phyloP scores from a whole-genome alignment of 2,888 invertebrate genomes.

The Trissoscelio sp. region DNA sequence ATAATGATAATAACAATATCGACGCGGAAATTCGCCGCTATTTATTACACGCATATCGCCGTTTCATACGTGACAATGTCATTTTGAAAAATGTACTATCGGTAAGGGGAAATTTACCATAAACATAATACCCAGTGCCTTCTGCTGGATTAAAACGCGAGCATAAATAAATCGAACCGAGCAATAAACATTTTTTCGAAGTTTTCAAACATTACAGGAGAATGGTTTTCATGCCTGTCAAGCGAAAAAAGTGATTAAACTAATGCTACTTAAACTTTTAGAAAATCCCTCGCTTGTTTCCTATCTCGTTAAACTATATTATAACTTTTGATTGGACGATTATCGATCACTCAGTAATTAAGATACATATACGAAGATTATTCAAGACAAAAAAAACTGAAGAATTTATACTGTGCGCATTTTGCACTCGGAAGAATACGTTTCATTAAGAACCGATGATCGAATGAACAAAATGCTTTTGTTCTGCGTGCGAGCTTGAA shows the following conservation, averaged over 20 bases:
- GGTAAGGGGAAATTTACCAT: constrained; percentile 32
- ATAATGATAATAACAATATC: constrained; percentile 69
- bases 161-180: constrained; percentile 29
- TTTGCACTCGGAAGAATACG: not conserved
- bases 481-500: not conserved
- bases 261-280: constrained; percentile 63
- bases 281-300: constrained; percentile 58
- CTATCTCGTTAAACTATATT: constrained; percentile 67
- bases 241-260: constrained; percentile 64
- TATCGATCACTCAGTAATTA: constrained; percentile 61
- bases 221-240: constrained; percentile 38
- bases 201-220: constrained; percentile 4
- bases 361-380: constrained; percentile 52
- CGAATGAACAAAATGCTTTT: constrained; percentile 3
- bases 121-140: constrained; percentile 16
- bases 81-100: constrained; percentile 53
- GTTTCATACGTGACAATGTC: constrained; percentile 45
- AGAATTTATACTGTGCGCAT: constrained; percentile 17
- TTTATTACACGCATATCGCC: constrained; percentile 64
- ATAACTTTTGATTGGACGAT: constrained; percentile 66
- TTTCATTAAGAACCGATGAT: not conserved
- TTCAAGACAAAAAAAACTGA: constrained; percentile 14
- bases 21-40: constrained; percentile 65
- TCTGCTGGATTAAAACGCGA: not conserved
- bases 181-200: constrained; percentile 7